Conservation (phyloP, 2,797 vertebrate species). For the Crocodylus rhombifer region DNA sequence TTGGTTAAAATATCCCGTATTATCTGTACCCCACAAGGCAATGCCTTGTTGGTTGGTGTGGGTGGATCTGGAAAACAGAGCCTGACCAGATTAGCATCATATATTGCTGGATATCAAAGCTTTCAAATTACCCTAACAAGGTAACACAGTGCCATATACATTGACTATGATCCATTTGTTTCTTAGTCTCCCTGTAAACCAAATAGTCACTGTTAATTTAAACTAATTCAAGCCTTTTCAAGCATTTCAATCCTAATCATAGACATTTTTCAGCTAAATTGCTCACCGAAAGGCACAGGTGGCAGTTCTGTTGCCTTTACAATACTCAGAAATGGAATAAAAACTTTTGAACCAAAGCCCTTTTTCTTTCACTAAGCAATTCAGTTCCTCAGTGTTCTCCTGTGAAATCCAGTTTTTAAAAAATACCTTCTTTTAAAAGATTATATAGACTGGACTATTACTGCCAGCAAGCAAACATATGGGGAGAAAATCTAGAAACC, state of each 20-base stretch:
- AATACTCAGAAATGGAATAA: background rate
- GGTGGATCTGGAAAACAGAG: conserved; percentile 91
- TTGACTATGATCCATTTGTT: background rate
- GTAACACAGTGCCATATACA: conserved; percentile 55
- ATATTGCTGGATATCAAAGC: conserved; percentile 87
- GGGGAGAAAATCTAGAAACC: background rate
- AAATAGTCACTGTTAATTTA: background rate
- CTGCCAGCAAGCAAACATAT: background rate
- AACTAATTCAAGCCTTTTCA: background rate
- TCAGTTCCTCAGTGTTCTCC: background rate
- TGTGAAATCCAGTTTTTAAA: background rate
- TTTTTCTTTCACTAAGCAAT: background rate
- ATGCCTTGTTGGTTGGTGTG: conserved; percentile 89
- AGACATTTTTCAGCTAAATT: background rate
- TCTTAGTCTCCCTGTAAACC: background rate
- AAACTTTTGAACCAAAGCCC: background rate
- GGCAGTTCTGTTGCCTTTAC: background rate
- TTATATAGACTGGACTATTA: background rate
- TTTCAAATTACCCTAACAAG: conserved; percentile 90
- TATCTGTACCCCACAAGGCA: conserved; percentile 86
- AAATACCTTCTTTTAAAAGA: background rate
- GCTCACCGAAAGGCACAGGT: background rate
- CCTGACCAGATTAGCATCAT: conserved; percentile 86
- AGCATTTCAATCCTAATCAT: background rate
- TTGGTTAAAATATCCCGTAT: conserved; percentile 88